Conservation (phyloP, 2,888 invertebrate species). For the Podotricha telesiphe region DNA sequence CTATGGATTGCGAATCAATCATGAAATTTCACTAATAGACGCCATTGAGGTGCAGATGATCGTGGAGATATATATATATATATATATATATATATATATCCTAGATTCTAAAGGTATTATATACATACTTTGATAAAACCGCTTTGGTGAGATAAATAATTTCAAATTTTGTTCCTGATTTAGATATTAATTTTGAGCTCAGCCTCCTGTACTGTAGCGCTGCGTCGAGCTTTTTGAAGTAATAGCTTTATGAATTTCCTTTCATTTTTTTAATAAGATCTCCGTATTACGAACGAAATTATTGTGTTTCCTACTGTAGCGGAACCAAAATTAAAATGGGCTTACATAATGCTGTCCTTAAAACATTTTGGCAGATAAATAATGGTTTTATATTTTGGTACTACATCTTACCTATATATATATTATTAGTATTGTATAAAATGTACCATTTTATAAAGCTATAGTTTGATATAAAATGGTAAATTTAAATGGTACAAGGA, state of each 20-base stretch:
- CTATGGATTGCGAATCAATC: not conserved
- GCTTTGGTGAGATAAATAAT: constrained; percentile 33
- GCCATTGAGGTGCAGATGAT: not conserved
- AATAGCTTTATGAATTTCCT: constrained; percentile 70
- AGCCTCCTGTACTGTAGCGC: constrained; percentile 58
- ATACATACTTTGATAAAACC: constrained; percentile 33
- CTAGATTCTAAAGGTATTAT: constrained; percentile 12
- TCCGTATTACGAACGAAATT: constrained; percentile 66
- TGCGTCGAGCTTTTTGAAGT: constrained; percentile 65
- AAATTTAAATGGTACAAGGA: too few relatives aligned
- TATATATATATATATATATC: too few relatives aligned
- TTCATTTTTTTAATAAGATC: constrained; percentile 67
- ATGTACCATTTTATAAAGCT: too few relatives aligned
- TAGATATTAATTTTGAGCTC: constrained; percentile 63
- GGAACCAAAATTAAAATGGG: constrained; percentile 55
- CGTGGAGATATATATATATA: too few relatives aligned
- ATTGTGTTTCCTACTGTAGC: constrained; percentile 60
- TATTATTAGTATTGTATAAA: too few relatives aligned
- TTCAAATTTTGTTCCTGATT: constrained; percentile 33
- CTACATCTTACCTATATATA: not conserved
- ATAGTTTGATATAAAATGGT: too few relatives aligned
- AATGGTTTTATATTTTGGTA: not conserved
- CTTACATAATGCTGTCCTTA: constrained; percentile 41
- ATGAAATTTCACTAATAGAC: not conserved
- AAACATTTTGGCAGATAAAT: constrained; percentile 31